Conservation (phyloP, 2,113 vertebrate species). For the Clupea harengus region DNA sequence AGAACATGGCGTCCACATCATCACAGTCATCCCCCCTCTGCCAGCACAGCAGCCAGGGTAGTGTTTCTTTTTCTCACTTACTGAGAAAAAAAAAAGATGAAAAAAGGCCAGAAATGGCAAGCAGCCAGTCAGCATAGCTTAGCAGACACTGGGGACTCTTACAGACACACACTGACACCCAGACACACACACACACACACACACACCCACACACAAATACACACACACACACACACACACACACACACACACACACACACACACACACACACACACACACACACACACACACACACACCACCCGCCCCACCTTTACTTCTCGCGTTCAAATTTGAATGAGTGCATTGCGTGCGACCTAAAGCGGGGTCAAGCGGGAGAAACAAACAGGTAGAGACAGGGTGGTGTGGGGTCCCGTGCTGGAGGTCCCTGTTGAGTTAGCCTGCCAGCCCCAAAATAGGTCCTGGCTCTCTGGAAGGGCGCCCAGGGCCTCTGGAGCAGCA, state of each 20-base stretch:
- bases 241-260: background rate
- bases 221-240: background rate
- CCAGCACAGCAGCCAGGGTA: background rate
- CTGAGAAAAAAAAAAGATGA: background rate
- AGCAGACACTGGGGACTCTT: background rate
- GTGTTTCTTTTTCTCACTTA: background rate
- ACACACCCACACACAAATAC: slow-evolving; percentile 8
- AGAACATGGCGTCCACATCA: background rate
- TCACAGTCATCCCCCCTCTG: background rate
- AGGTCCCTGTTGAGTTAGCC: slow-evolving; percentile 30
- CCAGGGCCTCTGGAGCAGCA: slow-evolving; percentile 30
- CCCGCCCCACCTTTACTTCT: background rate
- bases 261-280: background rate
- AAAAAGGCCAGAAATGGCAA: background rate
- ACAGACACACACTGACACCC: background rate
- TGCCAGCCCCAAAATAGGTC: slow-evolving; percentile 34
- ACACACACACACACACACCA: background rate
- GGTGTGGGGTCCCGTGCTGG: background rate
- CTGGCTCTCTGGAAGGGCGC: slow-evolving; percentile 29
- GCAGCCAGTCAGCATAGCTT: slow-evolving; percentile 5
- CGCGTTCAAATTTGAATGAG: slow-evolving; percentile 27
- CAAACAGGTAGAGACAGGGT: slow-evolving; percentile 27
- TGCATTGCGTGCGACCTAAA: slow-evolving; percentile 37
- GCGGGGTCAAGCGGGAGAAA: slow-evolving; percentile 16
- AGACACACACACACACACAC: background rate